phyloP scores from a whole-genome alignment of 2,888 invertebrate species.

The Dioctria rufipes region DNA sequence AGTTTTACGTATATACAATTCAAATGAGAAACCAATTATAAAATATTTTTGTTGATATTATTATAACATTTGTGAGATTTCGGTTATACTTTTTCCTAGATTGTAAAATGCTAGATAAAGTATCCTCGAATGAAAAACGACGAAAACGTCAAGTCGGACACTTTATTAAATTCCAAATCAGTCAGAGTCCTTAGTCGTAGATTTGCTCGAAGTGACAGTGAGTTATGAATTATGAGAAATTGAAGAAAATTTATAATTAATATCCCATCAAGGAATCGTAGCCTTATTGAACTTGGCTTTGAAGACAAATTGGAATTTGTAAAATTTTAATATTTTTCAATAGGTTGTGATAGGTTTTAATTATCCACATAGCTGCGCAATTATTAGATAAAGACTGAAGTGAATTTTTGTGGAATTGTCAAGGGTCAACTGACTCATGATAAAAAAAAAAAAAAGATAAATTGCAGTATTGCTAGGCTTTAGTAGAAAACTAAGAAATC shows the following conservation, averaged over 20 bases:
- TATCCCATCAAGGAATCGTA: background rate
- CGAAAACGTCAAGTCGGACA: slow-evolving; percentile 27
- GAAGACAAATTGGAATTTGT: slow-evolving; percentile 35
- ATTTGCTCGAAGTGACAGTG: slow-evolving; percentile 32
- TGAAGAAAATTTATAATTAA: background rate
- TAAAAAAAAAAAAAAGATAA: too few species aligned
- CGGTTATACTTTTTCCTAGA: background rate
- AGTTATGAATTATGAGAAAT: slow-evolving; percentile 17
- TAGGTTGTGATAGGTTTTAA: slow-evolving; percentile 6
- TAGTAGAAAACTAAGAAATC: too few species aligned
- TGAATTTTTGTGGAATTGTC: too few species aligned
- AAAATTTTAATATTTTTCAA: slow-evolving; percentile 14
- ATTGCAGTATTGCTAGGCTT: too few species aligned
- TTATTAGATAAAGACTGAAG: too few species aligned
- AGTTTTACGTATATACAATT: background rate
- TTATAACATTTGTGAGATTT: too few species aligned
- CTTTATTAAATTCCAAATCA: slow-evolving; percentile 45
- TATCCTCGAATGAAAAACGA: slow-evolving; percentile 2
- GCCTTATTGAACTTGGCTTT: background rate
- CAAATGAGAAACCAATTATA: too few species aligned
- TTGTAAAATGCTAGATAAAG: slow-evolving; percentile 4
- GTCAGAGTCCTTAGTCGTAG: slow-evolving; percentile 26
- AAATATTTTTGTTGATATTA: too few species aligned
- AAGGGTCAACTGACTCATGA: too few species aligned
- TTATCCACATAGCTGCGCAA: background rate